Evolutionary conservation across 2,797 vertebrate genomes (phyloP), one percentile per base, ranked within the genome.

Genomic region (Martes flavigula): DNA sequence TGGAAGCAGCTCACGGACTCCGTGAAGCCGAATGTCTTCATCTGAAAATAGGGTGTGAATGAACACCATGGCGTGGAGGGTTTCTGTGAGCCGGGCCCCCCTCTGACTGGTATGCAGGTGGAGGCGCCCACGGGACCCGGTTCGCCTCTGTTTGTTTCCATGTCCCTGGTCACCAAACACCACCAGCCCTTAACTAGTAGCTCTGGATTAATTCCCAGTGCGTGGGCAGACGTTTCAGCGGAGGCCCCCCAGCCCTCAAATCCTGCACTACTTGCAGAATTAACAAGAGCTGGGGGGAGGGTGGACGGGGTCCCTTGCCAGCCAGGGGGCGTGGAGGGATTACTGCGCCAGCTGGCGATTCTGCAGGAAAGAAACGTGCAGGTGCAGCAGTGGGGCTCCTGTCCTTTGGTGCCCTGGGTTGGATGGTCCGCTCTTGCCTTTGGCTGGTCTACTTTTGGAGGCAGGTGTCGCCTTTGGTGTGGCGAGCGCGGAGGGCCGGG

Each of bases 381-480:
- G n/a, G 43, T 0, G 7, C 27, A 11, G 89, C 58, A 43, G 32
- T 1, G 0, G 1, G 43, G 38, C 58, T 75, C 60, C 40, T 4
- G 35, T n/a, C 66, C 77, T 27, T 3, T 32, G 0, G 0, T 1
- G 72, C 13, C 97, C 96, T 85, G 96, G 82, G 90, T 95, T 90
- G 95, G 96, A 92, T 92, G 35, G 4, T 54, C 77, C 0, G 13
- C 82, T n/a, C 88, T 21, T 23, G 75, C 2, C 15, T 2, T 72
- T 1, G 3, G 7, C 11, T 20, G 20, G 17, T 18, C 13, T 23
- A 21, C 14, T 2, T 8, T 38, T 6, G 32, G 70, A 58, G 60
- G 27, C 5, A 0, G 51, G 1, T 32, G 35, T 10, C 35, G 32
- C 27, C 30, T 54, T 38, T 8, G 2, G n/a, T 8, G 35, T 11